A percentile compares a stretch with the other conserved stretches of the same genome.
Evolutionary conservation across 1,140 invertebrate species (phyloP).

Genomic region (Gryllus bimaculatus): DNA sequence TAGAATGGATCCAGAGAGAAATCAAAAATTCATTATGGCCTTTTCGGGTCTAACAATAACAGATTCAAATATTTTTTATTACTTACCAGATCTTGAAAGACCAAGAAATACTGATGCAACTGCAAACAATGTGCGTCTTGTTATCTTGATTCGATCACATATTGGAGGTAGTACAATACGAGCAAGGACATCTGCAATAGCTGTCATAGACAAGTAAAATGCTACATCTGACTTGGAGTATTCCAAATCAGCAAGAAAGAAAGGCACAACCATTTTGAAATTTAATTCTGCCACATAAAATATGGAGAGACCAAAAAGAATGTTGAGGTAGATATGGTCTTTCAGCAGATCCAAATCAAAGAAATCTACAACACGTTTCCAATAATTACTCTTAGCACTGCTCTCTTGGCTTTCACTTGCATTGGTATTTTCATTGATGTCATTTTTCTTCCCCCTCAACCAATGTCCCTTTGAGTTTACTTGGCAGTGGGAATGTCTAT

Average conservation of each 20-base stretch:
- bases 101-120: constrained; percentile 54
- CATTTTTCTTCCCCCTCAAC: not conserved
- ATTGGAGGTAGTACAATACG: constrained; percentile 58
- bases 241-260: constrained; percentile 55
- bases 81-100: constrained; percentile 58
- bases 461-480: constrained; percentile 16
- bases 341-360: constrained; percentile 53
- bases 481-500: not conserved
- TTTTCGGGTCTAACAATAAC: too few species aligned
- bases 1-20: too few species aligned
- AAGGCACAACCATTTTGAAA: constrained; percentile 64
- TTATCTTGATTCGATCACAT: constrained; percentile 53
- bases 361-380: constrained; percentile 27
- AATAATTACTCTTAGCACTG: constrained; percentile 9
- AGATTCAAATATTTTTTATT: not conserved
- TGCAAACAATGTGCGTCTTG: constrained; percentile 58
- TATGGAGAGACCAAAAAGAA: constrained; percentile 56
- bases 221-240: constrained; percentile 54
- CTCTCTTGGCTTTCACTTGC: not conserved
- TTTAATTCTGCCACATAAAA: constrained; percentile 65
- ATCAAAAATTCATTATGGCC: too few species aligned
- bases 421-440: not conserved
- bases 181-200: constrained; percentile 59
- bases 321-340: constrained; percentile 56
- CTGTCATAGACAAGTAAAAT: constrained; percentile 58